Base-by-base conservation (phyloP, 2,797 vertebrate species). In the Pelodytes ibericus region DNA sequence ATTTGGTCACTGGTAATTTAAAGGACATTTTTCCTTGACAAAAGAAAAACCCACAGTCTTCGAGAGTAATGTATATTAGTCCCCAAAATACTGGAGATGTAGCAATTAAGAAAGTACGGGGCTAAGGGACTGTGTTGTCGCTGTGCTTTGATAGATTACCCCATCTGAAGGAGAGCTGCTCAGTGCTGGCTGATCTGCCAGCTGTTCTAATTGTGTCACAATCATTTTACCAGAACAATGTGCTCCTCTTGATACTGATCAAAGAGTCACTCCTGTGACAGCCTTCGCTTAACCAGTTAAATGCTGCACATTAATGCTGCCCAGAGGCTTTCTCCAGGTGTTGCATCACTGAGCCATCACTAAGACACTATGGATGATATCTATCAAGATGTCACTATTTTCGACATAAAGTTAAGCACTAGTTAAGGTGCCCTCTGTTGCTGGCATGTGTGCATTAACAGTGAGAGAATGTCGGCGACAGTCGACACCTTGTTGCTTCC, bases 191-290 rank as follows among this genome's bases (percentile, higher is more conserved):
- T 71, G 57, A 73, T 68, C 63, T 72, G 56, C 76, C 76, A 79
- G 70, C 76, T 79, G 76, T 68, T 79, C 76, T 73, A 79, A 79
- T 79, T 73, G 76, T 72, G 70, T 79, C 70, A 72, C 69, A 66
- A 77, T 72, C 75, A 72, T 66, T 77, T 77, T 60, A 59, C 29
- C 69, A 66, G 69, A 77, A 77, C 75, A 66, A 61, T 78, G 70
- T 31, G 56, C 63, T 67, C 39, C 70, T 78, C 62, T 25, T 78
- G 76, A 78, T 78, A 78, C 76, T 78, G 63, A 67, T 72, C 69
- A 67, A 72, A 72, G 68, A 60, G 56, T 59, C 36, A 26, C 3
- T 39, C 56, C 29, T 53, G 62, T 77, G 53, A 60, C 41, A 61
- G 70, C 27, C 53, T 56, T 49, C 69, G 49, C 62, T 72, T 78